A percentile compares a stretch with the other conserved stretches of the same genome.
Evolutionary conservation across 2,888 invertebrate species (phyloP).

Genomic region (Therioaphis trifolii): DNA sequence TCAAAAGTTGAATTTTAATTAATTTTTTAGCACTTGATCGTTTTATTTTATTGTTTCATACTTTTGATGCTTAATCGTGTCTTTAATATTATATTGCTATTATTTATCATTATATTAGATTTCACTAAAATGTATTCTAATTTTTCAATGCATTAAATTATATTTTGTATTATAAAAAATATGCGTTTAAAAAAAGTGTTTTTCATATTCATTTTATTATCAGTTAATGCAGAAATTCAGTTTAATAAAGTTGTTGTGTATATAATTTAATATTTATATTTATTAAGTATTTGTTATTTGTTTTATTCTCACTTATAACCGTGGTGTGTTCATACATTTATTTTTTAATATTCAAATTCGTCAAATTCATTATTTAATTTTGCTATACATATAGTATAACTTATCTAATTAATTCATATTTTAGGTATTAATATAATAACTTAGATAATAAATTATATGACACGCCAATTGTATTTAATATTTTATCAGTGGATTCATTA

Average conservation of each 20-base stretch:
- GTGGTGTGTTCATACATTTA: background rate
- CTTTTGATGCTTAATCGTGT: background rate
- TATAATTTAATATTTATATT: background rate
- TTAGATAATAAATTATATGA: background rate
- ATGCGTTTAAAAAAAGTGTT: background rate
- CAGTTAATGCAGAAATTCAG: background rate
- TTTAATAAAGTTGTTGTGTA: background rate
- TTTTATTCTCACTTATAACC: constrained; percentile 7
- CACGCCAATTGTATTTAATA: background rate
- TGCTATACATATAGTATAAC: too few relatives aligned
- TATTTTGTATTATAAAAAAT: background rate
- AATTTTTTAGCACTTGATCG: constrained; percentile 1
- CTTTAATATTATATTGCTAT: background rate
- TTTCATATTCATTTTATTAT: background rate
- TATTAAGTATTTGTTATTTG: background rate
- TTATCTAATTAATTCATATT: too few relatives aligned
- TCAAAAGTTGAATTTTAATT: background rate
- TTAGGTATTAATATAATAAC: too few relatives aligned
- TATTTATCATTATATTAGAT: background rate
- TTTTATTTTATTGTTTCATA: background rate
- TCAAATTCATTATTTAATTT: too few relatives aligned
- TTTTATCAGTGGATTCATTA: background rate
- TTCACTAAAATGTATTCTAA: background rate
- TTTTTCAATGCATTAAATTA: background rate
- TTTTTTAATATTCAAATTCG: background rate